phyloP scores from a whole-genome alignment of 1,140 invertebrate species.

The Magallana gigas region DNA sequence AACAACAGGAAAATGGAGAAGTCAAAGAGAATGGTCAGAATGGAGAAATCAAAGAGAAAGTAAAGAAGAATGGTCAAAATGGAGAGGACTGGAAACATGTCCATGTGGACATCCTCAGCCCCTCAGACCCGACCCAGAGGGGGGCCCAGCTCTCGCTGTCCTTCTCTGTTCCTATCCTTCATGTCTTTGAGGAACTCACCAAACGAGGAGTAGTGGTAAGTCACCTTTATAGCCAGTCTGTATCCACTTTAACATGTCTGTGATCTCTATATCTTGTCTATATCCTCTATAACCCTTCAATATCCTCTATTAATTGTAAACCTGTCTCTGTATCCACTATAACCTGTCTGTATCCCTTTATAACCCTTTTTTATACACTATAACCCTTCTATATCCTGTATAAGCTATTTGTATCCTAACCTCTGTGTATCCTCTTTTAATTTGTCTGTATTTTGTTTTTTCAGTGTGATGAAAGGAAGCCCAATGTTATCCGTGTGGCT shows the following conservation, averaged over 20 bases:
- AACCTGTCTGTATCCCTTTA: too few relatives aligned
- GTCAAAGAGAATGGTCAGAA: background rate
- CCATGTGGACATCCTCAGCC: conserved; percentile 81
- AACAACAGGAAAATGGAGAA: background rate
- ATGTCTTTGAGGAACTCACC: conserved; percentile 80
- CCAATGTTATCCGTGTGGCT: conserved; percentile 81
- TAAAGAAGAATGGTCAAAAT: background rate
- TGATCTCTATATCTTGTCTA: too few relatives aligned
- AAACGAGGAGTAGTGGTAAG: conserved; percentile 82
- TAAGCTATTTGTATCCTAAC: too few relatives aligned
- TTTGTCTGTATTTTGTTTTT: conserved; percentile 52
- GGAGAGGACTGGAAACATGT: conserved; percentile 53
- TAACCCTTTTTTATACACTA: too few relatives aligned
- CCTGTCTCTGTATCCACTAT: too few relatives aligned
- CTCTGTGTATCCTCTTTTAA: too few relatives aligned
- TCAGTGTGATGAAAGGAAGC: conserved; percentile 82
- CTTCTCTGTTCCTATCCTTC: conserved; percentile 76
- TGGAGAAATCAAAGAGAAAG: background rate
- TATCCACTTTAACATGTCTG: too few relatives aligned
- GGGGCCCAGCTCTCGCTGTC: conserved; percentile 82
- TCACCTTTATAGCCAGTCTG: conserved; percentile 33
- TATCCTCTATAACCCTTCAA: too few relatives aligned
- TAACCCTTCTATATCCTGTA: too few relatives aligned
- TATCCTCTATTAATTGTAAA: too few relatives aligned
- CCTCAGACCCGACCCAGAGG: conserved; percentile 80